Conservation (phyloP, 2,888 invertebrate genomes). For the Sthenelais limicola region DNA sequence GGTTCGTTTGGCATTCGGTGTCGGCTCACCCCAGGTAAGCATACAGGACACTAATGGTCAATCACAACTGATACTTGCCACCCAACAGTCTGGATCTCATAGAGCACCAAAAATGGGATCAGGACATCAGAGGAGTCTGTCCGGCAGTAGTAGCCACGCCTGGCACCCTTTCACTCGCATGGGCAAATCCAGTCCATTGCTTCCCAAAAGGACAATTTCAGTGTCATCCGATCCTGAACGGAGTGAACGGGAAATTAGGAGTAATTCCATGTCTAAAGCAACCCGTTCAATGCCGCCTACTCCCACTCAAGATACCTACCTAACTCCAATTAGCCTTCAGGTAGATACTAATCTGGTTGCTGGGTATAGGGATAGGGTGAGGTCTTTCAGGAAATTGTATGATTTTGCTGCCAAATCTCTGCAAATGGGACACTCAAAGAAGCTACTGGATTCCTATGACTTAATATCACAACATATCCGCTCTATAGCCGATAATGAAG, state of each 20-base stretch:
- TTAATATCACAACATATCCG: constrained; percentile 40
- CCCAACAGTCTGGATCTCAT: too few relatives aligned
- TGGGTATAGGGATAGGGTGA: too few relatives aligned
- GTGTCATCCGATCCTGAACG: neutral
- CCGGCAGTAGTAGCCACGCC: too few relatives aligned
- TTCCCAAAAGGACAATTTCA: neutral
- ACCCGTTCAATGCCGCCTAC: neutral
- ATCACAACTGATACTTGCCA: too few relatives aligned
- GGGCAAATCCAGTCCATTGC: constrained; percentile 12
- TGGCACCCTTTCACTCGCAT: constrained; percentile 26
- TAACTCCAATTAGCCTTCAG: too few relatives aligned
- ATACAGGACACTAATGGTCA: neutral
- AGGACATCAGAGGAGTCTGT: too few relatives aligned
- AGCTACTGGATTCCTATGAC: constrained; percentile 46
- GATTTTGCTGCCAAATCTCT: constrained; percentile 44
- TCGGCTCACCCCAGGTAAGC: neutral
- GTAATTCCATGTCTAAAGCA: too few relatives aligned
- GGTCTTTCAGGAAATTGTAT: constrained; percentile 43
- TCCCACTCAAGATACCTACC: neutral
- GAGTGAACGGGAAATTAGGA: too few relatives aligned
- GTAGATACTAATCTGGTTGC: too few relatives aligned
- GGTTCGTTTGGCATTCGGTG: constrained; percentile 4
- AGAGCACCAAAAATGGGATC: too few relatives aligned
- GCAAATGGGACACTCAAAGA: constrained; percentile 49
- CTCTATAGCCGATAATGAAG: constrained; percentile 46